phyloP scores from a whole-genome alignment of 2,797 vertebrate genomes.

The Chiloscyllium punctatum region DNA sequence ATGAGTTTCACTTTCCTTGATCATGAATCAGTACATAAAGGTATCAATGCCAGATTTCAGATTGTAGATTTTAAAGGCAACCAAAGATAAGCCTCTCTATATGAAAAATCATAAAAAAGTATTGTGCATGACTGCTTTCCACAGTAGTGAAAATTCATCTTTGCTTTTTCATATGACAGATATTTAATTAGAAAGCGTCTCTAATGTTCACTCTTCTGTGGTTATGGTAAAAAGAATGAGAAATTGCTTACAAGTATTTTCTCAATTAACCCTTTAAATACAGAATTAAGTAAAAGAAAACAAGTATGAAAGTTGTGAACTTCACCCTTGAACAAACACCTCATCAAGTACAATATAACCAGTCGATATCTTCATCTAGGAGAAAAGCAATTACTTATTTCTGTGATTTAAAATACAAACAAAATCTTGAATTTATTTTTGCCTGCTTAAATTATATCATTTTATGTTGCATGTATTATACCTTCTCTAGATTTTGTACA shows the following conservation, averaged over 20 bases:
- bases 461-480: not conserved
- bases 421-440: not conserved
- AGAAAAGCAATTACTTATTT: not conserved
- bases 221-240: not conserved
- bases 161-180: not conserved
- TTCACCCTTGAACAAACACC: not conserved
- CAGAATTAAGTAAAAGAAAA: not conserved
- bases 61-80: not conserved
- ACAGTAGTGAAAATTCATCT: conserved; percentile 4
- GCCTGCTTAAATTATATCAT: not conserved
- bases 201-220: not conserved
- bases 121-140: not conserved
- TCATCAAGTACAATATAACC: not conserved
- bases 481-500: not conserved
- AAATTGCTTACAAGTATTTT: not conserved
- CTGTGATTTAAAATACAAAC: not conserved
- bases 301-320: not conserved
- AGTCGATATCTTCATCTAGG: not conserved
- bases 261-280: not conserved
- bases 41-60: not conserved
- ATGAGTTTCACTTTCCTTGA: not conserved
- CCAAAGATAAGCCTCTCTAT: not conserved
- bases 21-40: not conserved
- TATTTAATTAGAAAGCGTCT: not conserved
- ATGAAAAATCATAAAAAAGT: not conserved